phyloP scores from a whole-genome alignment of 1,140 invertebrate genomes.

The Pentalonia nigronervosa region DNA sequence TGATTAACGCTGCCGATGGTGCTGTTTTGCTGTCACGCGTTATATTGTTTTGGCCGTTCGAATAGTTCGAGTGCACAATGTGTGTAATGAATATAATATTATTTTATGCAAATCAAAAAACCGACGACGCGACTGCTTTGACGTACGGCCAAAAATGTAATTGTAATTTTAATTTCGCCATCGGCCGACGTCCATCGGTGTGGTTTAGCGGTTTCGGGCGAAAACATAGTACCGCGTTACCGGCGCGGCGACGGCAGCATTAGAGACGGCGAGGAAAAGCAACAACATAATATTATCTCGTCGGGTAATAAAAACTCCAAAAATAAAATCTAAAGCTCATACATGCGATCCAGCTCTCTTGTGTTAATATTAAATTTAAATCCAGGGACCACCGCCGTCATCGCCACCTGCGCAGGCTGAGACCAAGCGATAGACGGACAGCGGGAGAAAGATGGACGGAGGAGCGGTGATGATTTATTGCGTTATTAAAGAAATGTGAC shows the following conservation, averaged over 20 bases:
- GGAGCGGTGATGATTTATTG: conserved; percentile 50
- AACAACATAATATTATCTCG: neutral
- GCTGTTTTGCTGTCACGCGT: neutral
- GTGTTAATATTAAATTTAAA: conserved; percentile 47
- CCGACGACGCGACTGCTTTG: conserved; percentile 19
- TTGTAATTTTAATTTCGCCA: conserved; percentile 36
- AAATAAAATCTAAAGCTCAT: conserved; percentile 46
- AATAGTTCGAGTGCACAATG: neutral
- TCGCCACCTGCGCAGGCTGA: neutral
- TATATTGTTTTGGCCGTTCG: conserved; percentile 22
- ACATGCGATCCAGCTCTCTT: conserved; percentile 16
- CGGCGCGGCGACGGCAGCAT: neutral
- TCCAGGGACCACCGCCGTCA: conserved; percentile 36
- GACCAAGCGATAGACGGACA: neutral
- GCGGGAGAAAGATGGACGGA: neutral
- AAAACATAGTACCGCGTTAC: neutral
- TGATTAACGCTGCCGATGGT: conserved; percentile 10
- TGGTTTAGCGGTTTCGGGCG: conserved; percentile 1
- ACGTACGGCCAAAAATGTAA: conserved; percentile 44
- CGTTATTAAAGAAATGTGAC: conserved; percentile 51
- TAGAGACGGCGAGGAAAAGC: neutral
- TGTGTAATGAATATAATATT: neutral
- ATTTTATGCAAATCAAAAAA: conserved; percentile 39
- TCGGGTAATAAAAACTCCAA: conserved; percentile 54
- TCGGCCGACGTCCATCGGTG: neutral